A percentile compares a stretch with the other conserved stretches of the same genome.
phyloP scores from a whole-genome alignment of 2,888 invertebrate genomes.

The Agrotis segetum region DNA sequence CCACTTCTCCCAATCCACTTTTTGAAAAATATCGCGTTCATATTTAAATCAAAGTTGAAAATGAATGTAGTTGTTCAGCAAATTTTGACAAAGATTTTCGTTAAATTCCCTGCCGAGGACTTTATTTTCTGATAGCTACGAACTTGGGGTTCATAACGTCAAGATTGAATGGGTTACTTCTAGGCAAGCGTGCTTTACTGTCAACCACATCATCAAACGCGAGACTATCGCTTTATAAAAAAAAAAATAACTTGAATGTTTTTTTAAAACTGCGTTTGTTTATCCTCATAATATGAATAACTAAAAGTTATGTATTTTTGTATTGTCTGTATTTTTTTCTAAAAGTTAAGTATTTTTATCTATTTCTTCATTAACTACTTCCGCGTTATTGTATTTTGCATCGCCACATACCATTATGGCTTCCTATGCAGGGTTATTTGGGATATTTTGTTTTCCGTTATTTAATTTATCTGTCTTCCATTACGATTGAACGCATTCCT shows the following conservation, averaged over 20 bases:
- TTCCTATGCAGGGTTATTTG: neutral
- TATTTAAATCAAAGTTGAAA: neutral
- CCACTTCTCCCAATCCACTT: neutral
- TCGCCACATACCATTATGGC: neutral
- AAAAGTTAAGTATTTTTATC: neutral
- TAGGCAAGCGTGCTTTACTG: too few relatives aligned
- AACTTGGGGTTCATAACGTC: too few relatives aligned
- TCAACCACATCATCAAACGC: too few relatives aligned
- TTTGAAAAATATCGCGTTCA: neutral
- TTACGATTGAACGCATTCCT: neutral
- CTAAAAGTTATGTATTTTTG: neutral
- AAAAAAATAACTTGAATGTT: too few relatives aligned
- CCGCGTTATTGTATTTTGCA: neutral
- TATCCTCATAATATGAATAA: neutral
- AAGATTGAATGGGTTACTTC: too few relatives aligned
- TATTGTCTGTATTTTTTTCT: neutral
- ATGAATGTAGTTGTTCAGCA: neutral
- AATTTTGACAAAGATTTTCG: neutral
- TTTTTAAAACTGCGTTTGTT: too few relatives aligned
- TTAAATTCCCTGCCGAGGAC: too few relatives aligned
- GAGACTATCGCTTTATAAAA: too few relatives aligned
- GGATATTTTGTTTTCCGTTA: slow-evolving; percentile 1
- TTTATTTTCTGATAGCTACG: too few relatives aligned
- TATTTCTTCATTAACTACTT: neutral
- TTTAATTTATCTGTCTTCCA: slow-evolving; percentile 11